Evolutionary conservation across 2,797 vertebrate species (phyloP).

Genomic region (Acipenser transmontanus): DNA sequence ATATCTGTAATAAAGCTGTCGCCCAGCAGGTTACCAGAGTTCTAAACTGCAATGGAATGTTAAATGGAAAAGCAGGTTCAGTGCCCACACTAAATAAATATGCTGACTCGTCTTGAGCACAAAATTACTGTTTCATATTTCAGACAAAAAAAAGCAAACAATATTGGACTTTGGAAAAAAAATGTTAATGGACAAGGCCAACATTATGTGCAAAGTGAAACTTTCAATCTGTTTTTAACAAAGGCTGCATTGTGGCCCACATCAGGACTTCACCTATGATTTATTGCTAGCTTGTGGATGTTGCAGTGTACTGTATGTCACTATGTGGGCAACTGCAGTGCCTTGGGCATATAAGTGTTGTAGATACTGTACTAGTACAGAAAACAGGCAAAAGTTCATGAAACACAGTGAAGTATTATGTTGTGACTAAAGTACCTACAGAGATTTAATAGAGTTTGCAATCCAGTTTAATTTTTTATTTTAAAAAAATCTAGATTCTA

Average conservation of each 20-base stretch:
- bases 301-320: not conserved
- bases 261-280: not conserved
- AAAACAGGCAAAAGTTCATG: no score
- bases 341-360: not conserved
- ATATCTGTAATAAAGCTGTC: not conserved
- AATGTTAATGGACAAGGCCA: conserved; percentile 3
- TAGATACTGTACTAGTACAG: not conserved
- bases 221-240: not conserved
- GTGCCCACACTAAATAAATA: not conserved
- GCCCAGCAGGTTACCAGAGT: not conserved
- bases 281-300: not conserved
- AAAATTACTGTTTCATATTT: not conserved
- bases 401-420: no score
- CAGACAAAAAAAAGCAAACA: not conserved
- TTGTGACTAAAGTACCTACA: no score
- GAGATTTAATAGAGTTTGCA: no score
- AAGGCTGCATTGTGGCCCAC: not conserved
- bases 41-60: not conserved
- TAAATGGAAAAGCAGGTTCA: not conserved
- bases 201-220: not conserved
- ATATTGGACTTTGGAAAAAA: conserved; percentile 1
- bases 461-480: no score
- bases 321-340: not conserved
- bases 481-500: no score
- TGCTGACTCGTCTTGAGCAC: not conserved